These are phyloP conservation scores for Palythoa grandiflora DNA, from an alignment of 92 coral and sea anemone species.

Conservation along the genomic window DNA sequence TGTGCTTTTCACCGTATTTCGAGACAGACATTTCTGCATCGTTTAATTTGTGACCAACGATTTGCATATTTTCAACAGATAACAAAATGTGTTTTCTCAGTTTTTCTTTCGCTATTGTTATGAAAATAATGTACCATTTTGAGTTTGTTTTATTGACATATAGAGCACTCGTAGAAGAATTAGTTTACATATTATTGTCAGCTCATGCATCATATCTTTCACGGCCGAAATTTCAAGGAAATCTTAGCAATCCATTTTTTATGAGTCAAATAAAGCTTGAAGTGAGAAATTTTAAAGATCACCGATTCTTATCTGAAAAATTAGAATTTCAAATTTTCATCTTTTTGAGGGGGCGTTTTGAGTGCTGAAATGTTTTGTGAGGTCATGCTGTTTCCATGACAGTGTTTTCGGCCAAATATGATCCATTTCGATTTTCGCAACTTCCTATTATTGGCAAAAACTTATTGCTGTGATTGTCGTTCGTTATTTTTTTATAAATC, in stretches of 20 bases:
- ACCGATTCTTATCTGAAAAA: background rate
- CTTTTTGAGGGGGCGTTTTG: conserved; percentile 41
- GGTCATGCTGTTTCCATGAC: conserved; percentile 7
- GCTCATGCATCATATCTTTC: background rate
- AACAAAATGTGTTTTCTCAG: conserved; percentile 47
- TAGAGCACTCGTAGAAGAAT: conserved; percentile 3
- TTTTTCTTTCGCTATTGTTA: conserved; percentile 46
- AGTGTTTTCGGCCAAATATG: background rate
- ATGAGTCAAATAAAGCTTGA: background rate
- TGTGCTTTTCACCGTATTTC: background rate
- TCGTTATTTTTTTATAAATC: background rate
- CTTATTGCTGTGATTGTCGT: background rate
- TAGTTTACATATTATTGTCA: background rate
- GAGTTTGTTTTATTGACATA: conserved; percentile 20
- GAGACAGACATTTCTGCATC: conserved; percentile 26
- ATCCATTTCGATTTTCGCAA: background rate
- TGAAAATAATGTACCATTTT: conserved; percentile 40
- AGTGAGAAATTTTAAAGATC: background rate
- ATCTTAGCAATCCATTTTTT: background rate
- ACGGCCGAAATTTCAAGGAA: background rate
- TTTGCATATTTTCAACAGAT: conserved; percentile 36
- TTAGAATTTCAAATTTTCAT: conserved; percentile 11
- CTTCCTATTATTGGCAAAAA: background rate
- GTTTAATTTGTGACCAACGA: conserved; percentile 14
- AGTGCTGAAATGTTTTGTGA: background rate